Conservation (phyloP, 2,113 vertebrate genomes). For the Psilopogon haemacephalus region DNA sequence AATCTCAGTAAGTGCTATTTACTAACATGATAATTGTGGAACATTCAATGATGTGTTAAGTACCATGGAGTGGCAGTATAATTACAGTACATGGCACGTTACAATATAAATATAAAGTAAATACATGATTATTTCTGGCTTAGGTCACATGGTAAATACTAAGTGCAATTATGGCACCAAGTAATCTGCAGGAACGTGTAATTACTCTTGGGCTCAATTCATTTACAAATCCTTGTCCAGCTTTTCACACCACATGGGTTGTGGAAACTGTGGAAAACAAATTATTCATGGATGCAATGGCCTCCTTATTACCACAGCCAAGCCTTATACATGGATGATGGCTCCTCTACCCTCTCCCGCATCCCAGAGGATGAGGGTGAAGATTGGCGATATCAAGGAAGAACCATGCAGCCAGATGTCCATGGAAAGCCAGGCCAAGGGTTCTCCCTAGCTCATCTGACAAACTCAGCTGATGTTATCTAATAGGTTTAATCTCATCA, state of each 20-base stretch:
- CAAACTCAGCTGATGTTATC: not conserved
- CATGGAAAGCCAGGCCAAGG: not conserved
- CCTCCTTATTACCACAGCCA: not conserved
- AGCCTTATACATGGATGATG: not conserved
- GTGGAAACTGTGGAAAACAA: conserved; percentile 35
- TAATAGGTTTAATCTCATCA: not conserved
- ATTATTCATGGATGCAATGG: conserved; percentile 24
- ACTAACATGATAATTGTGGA: conserved; percentile 73
- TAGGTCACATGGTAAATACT: conserved; percentile 72
- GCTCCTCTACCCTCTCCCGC: not conserved
- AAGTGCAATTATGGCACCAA: conserved; percentile 68
- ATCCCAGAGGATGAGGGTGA: conserved; percentile 7
- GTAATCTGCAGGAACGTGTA: conserved; percentile 69
- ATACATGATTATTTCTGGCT: conserved; percentile 74
- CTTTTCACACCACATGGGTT: conserved; percentile 50
- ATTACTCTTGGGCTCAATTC: conserved; percentile 72
- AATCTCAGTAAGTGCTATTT: conserved; percentile 64
- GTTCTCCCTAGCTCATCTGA: not conserved
- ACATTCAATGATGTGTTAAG: conserved; percentile 72
- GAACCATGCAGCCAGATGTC: not conserved
- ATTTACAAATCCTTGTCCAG: conserved; percentile 68
- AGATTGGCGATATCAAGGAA: not conserved
- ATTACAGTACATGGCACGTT: conserved; percentile 73
- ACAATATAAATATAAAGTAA: conserved; percentile 76
- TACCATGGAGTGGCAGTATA: conserved; percentile 74